A percentile compares a stretch with the other conserved stretches of the same genome.
These are phyloP conservation scores for Leptonema lineaticorne DNA, from an alignment of 1,140 invertebrate genomes.

Conservation along the genomic window DNA sequence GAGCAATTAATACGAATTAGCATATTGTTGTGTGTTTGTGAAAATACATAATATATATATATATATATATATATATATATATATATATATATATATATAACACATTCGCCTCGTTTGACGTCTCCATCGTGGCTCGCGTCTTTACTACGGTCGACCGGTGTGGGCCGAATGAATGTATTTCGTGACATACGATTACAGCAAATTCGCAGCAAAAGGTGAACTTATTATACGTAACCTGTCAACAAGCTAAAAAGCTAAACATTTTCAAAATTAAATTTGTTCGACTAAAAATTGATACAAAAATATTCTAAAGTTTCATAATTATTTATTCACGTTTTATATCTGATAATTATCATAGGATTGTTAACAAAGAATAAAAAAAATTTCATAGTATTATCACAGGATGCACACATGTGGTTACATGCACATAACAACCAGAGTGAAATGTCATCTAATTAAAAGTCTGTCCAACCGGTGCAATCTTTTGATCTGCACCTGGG, in stretches of 20 bases:
- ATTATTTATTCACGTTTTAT: too few relatives aligned
- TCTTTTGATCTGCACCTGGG: slow-evolving; percentile 23
- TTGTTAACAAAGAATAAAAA: too few relatives aligned
- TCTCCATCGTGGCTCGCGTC: slow-evolving; percentile 16
- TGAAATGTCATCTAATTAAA: slow-evolving; percentile 34
- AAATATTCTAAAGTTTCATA: too few relatives aligned
- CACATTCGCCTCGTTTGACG: slow-evolving; percentile 10
- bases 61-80: too few relatives aligned
- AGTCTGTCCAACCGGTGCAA: slow-evolving; percentile 12
- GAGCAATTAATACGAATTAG: slow-evolving; percentile 29
- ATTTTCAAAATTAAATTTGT: too few relatives aligned
- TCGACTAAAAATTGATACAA: too few relatives aligned
- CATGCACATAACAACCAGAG: not conserved
- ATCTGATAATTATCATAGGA: too few relatives aligned
- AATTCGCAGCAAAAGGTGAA: not conserved
- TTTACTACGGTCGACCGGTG: not conserved
- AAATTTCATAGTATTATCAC: too few relatives aligned
- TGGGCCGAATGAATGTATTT: slow-evolving; percentile 9
- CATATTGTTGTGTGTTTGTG: slow-evolving; percentile 13
- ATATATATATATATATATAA: too few relatives aligned
- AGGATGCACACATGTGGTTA: not conserved
- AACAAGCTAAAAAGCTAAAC: too few relatives aligned
- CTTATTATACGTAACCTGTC: too few relatives aligned
- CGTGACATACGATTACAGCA: too few relatives aligned
- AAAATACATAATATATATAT: not conserved